Evolutionary conservation across 2,797 vertebrate species (phyloP).

Genomic region (Sebastes taczanowskii): DNA sequence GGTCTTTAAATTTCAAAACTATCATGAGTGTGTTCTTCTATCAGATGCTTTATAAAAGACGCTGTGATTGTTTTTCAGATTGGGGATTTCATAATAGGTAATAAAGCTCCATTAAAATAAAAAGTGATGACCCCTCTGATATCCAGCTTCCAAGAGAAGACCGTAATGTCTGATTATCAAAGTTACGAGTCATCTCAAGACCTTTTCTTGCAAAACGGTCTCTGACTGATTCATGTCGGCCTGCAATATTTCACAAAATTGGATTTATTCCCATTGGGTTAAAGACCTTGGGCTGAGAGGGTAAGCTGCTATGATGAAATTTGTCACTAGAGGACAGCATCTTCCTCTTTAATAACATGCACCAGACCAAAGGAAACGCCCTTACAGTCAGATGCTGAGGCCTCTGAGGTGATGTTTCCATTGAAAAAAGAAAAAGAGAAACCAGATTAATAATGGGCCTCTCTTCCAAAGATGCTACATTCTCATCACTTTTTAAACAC

Average conservation of each 20-base stretch:
- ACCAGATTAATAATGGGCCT: background rate
- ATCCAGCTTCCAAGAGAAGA: background rate
- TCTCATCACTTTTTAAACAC: background rate
- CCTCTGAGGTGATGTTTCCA: constrained; percentile 1
- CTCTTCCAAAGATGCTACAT: background rate
- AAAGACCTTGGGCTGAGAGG: background rate
- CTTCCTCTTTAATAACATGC: constrained; percentile 38
- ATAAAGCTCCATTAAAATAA: background rate
- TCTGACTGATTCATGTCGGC: background rate
- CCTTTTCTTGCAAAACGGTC: background rate
- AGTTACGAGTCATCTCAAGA: constrained; percentile 15
- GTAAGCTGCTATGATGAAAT: constrained; percentile 31
- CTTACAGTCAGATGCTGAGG: constrained; percentile 35
- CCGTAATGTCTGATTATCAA: background rate
- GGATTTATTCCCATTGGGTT: background rate
- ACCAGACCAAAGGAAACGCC: constrained; percentile 60
- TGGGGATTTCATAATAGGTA: background rate
- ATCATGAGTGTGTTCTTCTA: background rate
- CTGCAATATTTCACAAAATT: constrained; percentile 4
- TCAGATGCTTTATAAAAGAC: background rate
- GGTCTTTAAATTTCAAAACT: background rate
- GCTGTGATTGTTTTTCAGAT: background rate
- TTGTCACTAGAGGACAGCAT: constrained; percentile 74
- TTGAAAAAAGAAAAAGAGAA: background rate
- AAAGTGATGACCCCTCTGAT: constrained; percentile 6